Evolutionary conservation across 1,140 invertebrate species (phyloP), one percentile per base, ranked within the genome.

Genomic region (Dreissena rostriformis): DNA sequence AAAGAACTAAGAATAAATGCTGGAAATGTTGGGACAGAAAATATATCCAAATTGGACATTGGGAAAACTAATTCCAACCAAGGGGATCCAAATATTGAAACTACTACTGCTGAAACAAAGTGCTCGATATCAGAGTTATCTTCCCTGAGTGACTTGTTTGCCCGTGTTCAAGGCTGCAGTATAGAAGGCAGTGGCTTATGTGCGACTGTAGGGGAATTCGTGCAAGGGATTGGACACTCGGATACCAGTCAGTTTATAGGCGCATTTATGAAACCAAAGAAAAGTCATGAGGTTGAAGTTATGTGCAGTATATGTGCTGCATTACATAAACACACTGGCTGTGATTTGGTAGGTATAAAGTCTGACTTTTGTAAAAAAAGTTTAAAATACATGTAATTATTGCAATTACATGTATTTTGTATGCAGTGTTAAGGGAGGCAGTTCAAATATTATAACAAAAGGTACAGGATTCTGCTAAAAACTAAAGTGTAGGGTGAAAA

Each of bases 211-310:
- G 53, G 73, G 14, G 67, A 70, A 57, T n/a, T 86, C 14, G 8
- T 79, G 5, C 14, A 11, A 39, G 24, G 51, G 11, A 26, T 81
- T 17, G 39, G 22, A 67, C 24, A 5, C 49, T 14, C 26, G 8
- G 17, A 57, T 12, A 28, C 81, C 52, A 22, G 51, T 1, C 29
- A 51, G 29, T 81, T 86, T 83, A 53, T 81, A 73, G 65, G 65
- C n/a, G 61, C 95, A 85, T 96, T 96, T 90, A 97, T 96, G 96
- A 96, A 94, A 19, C 91, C 94, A 49, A 98, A 98, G 91, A 98
- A 98, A 89, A 95, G 94, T 76, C 96, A 98, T 91, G 97, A 98
- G 94, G 96, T 98, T 53, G 94, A 95, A 89, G 88, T 93, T 39
- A 94, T 96, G 89, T 94, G 94, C 83, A 90, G 92, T 6, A 88